Evolutionary conservation across 2,113 vertebrate genomes (phyloP), one percentile per base, ranked within the genome.

Genomic region (Psettodes erumei): DNA sequence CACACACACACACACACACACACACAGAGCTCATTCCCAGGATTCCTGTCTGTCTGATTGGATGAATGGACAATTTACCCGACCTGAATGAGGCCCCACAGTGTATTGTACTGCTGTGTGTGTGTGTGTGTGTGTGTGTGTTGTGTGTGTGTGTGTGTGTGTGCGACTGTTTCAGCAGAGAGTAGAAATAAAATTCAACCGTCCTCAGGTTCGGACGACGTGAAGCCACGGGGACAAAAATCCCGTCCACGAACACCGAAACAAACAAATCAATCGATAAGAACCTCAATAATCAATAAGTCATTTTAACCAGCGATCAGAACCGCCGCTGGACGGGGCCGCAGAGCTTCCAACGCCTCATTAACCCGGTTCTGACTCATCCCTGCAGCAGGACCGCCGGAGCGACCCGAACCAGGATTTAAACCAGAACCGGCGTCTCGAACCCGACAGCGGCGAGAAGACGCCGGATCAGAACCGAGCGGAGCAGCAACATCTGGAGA

Each of bases 31-130:
- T 59, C 76, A 90, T 86, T 86, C 88, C 79, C 79, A 37, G 65
- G 78, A 93, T 91, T 89, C 90, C 82, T 62, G 68, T 32, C 18
- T 10, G 43, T 61, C 37, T 33, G 48, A 32, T 42, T 81, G 51
- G 55, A 48, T 55, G 54, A 40, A 21, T 13, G 45, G 60, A 76
- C 28, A 45, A 23, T 63, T 65, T 75, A 64, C 40, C 43, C 63
- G 58, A 62, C 33, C 59, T 53, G 19, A 42, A 4, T 33, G 62
- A 82, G 69, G 56, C 33, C 47, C 63, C 50, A 30, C 51, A 16
- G 40, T 66, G 43, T 61, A 54, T 60, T 62, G 42, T 68, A 30
- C 15, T n/a, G 6, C 11, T 21, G 43, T 16, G 40, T 47, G 28
- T 33, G 58, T 33, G 30, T 50, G 38, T 35, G 68, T 28, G 40